A percentile compares a stretch with the other conserved stretches of the same genome.
Conservation (phyloP, 2,113 vertebrate species). For the Fregetta grallaria region DNA sequence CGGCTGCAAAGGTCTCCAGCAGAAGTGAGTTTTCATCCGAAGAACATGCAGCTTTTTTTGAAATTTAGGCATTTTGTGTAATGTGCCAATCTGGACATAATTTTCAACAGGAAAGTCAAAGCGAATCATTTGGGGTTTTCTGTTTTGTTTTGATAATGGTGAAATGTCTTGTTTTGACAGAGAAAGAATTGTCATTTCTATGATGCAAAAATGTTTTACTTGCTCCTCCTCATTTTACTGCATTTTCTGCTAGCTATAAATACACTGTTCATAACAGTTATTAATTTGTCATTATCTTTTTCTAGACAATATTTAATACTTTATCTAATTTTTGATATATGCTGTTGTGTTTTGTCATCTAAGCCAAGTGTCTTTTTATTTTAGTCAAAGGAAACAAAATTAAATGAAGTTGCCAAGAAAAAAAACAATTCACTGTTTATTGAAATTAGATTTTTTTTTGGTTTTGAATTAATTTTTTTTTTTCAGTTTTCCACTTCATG, state of each 20-base stretch:
- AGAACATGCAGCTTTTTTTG: neutral
- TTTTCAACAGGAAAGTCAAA: slow-evolving; percentile 9
- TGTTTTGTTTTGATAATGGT: slow-evolving; percentile 19
- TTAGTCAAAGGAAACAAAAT: neutral
- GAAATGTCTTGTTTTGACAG: slow-evolving; percentile 17
- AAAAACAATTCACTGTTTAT: neutral
- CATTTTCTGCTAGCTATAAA: neutral
- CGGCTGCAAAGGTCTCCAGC: neutral
- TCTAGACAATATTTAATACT: neutral
- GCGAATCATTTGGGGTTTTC: neutral
- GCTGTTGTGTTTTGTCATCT: neutral
- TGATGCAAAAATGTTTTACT: neutral
- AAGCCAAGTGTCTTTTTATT: slow-evolving; percentile 15
- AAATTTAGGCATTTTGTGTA: neutral
- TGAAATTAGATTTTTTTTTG: neutral
- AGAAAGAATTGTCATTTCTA: neutral
- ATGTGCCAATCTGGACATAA: neutral
- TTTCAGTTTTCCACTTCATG: neutral
- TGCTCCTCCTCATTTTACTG: neutral
- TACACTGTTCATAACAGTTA: neutral
- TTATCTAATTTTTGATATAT: neutral
- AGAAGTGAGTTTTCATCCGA: neutral
- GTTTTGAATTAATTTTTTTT: neutral
- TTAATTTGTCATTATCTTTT: neutral
- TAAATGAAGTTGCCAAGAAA: neutral